A percentile compares a stretch with the other conserved stretches of the same genome.
These are phyloP conservation scores for Sapajus apella DNA, from an alignment of 2,113 vertebrate species.

Conservation along the genomic window DNA sequence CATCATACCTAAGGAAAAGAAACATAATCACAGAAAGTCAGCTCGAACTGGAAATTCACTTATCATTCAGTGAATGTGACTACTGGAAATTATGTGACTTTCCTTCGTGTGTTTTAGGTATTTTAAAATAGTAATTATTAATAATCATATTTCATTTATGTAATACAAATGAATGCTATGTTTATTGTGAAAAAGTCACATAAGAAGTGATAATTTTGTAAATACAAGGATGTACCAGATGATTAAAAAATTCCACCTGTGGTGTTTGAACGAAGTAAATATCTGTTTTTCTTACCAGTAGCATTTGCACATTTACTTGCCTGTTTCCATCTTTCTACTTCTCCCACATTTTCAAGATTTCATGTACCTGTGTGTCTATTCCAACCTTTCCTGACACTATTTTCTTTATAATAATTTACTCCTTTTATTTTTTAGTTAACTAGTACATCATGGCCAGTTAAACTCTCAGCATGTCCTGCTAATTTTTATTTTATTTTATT, in stretches of 20 bases:
- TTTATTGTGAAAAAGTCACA: neutral
- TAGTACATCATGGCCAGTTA: neutral
- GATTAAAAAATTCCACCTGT: neutral
- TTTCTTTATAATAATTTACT: neutral
- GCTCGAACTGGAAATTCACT: rapidly evolving
- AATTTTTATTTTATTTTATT: too few relatives aligned
- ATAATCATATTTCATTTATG: neutral
- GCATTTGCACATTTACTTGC: neutral
- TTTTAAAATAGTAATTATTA: neutral
- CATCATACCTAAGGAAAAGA: conserved; percentile 91
- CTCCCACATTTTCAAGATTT: neutral
- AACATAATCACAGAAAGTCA: neutral
- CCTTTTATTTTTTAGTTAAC: neutral
- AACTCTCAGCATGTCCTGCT: neutral
- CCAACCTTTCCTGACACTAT: neutral
- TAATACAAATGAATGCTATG: neutral
- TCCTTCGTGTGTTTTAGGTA: neutral
- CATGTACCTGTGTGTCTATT: neutral
- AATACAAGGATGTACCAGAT: neutral
- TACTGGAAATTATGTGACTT: neutral
- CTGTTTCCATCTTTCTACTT: neutral
- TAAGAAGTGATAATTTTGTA: neutral
- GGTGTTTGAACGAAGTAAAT: neutral
- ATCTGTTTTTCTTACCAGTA: neutral
- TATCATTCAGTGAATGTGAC: neutral